These are phyloP conservation scores for Phodopus roborovskii DNA, from an alignment of 2,113 vertebrate genomes.

Conservation along the genomic window DNA sequence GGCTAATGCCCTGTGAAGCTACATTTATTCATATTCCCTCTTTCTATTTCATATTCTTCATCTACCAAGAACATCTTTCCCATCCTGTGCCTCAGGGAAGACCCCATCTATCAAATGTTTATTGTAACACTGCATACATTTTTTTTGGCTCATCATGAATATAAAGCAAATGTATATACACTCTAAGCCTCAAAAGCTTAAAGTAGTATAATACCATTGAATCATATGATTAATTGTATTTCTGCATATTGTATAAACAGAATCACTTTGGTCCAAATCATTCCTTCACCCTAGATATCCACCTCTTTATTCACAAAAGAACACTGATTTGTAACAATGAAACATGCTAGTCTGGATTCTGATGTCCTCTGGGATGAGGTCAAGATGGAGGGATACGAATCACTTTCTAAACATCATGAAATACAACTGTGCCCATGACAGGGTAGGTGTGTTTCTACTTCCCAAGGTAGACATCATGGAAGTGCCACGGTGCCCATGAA, in stretches of 20 bases:
- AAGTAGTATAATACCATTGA: background rate
- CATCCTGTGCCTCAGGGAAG: background rate
- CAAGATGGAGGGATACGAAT: background rate
- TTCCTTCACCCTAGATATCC: background rate
- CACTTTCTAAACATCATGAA: background rate
- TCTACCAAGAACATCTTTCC: background rate
- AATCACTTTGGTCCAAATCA: background rate
- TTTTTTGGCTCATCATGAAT: background rate
- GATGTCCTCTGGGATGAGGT: background rate
- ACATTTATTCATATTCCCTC: background rate
- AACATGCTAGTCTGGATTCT: background rate
- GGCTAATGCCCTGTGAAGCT: background rate
- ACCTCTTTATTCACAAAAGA: background rate
- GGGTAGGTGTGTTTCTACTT: background rate
- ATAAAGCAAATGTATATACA: background rate
- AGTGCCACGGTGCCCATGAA: accelerated
- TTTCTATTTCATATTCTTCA: background rate
- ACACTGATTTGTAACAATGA: background rate
- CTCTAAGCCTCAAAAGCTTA: background rate
- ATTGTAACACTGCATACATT: background rate
- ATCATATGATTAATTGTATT: background rate
- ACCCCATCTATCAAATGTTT: background rate
- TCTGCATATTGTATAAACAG: background rate
- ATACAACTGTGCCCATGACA: accelerated
- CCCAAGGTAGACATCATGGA: background rate